Evolutionary conservation across 2,888 invertebrate genomes (phyloP).

Genomic region (Stratiomys singularior): DNA sequence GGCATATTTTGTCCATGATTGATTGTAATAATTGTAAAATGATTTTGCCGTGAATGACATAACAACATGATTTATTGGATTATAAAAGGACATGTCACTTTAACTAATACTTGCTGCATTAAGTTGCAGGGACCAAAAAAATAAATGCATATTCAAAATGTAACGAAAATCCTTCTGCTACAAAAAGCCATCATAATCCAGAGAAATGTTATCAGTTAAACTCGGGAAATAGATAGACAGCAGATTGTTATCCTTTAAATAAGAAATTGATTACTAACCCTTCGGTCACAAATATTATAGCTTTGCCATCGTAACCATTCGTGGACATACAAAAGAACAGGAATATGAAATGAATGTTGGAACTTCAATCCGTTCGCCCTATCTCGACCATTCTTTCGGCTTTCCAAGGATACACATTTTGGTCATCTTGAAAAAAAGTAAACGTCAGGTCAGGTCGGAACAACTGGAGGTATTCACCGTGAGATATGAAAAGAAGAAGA

Average conservation of each 20-base stretch:
- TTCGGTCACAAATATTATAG: conserved; percentile 8
- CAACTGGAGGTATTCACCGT: background rate
- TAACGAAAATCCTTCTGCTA: background rate
- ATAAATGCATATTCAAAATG: too few relatives aligned
- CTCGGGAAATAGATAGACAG: background rate
- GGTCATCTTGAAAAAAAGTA: conserved; percentile 19
- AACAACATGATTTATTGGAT: too few relatives aligned
- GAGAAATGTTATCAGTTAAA: background rate
- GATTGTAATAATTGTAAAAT: too few relatives aligned
- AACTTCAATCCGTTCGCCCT: too few relatives aligned
- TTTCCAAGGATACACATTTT: background rate
- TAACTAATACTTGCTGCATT: too few relatives aligned
- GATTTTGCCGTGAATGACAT: too few relatives aligned
- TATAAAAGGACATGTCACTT: too few relatives aligned
- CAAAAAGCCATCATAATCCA: conserved; percentile 3
- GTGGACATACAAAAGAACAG: background rate
- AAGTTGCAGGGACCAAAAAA: too few relatives aligned
- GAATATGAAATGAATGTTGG: conserved; percentile 22
- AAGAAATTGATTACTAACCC: conserved; percentile 39
- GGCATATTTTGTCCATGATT: too few relatives aligned
- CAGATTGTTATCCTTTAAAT: conserved; percentile 28
- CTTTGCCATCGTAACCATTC: background rate
- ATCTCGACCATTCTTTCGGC: background rate
- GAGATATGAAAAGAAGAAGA: conserved; percentile 20
- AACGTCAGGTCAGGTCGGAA: conserved; percentile 32